A percentile compares a stretch with the other conserved stretches of the same genome.
Conservation (phyloP, 2,113 vertebrate genomes). For the Pseudopodoces humilis region DNA sequence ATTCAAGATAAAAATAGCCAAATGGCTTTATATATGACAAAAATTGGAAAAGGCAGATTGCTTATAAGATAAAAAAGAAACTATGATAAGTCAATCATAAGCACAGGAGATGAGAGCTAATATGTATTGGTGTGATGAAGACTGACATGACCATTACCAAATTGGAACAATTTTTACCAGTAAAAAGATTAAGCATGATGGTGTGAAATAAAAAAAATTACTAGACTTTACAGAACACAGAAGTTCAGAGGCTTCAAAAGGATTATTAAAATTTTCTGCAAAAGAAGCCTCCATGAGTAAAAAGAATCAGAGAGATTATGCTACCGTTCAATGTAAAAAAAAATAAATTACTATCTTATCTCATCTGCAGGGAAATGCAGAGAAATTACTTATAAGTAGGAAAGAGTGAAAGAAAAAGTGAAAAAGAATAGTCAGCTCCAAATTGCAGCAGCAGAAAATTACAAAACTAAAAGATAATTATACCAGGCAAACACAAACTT, state of each 20-base stretch:
- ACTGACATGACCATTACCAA: slow-evolving; percentile 3
- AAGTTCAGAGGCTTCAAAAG: neutral
- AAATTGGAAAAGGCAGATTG: neutral
- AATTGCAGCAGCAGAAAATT: neutral
- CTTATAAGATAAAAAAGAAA: neutral
- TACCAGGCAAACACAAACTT: neutral
- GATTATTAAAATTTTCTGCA: neutral
- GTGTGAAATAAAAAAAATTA: neutral
- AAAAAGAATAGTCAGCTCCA: neutral
- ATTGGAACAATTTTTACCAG: neutral
- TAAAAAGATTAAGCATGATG: neutral
- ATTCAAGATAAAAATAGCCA: slow-evolving; percentile 11
- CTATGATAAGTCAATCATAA: neutral
- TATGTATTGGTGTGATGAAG: neutral
- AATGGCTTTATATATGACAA: neutral
- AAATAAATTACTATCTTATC: neutral
- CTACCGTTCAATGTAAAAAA: neutral
- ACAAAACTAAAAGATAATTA: neutral
- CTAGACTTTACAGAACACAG: neutral
- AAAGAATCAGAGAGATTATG: neutral
- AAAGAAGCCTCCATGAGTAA: neutral
- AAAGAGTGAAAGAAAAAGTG: neutral
- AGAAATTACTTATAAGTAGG: neutral
- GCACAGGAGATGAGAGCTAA: neutral
- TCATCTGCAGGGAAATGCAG: neutral